Evolutionary conservation across 2,888 invertebrate species (phyloP).

Genomic region (Drosophila mimica): DNA sequence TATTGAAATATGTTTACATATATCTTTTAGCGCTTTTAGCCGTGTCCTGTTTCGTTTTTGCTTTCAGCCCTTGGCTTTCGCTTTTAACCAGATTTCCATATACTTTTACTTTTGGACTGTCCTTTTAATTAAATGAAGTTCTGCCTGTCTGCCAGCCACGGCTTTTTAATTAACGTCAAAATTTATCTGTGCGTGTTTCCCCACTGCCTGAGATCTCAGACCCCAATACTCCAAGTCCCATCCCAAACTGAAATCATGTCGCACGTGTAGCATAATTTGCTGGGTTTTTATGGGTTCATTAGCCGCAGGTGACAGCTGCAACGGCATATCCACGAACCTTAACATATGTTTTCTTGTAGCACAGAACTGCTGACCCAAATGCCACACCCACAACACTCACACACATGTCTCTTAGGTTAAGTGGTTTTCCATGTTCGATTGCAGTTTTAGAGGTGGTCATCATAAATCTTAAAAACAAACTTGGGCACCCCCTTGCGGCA

Average conservation of each 20-base stretch:
- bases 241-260: slow-evolving; percentile 52
- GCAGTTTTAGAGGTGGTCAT: slow-evolving; percentile 66
- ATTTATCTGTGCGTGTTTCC: slow-evolving; percentile 68
- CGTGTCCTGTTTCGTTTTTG: slow-evolving; percentile 37
- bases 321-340: slow-evolving; percentile 14
- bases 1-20: slow-evolving; percentile 77
- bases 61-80: slow-evolving; percentile 30
- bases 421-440: slow-evolving; percentile 77
- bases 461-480: slow-evolving; percentile 68
- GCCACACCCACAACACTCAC: slow-evolving; percentile 47
- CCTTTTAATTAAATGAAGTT: slow-evolving; percentile 66
- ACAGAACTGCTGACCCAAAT: slow-evolving; percentile 58
- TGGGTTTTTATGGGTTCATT: slow-evolving; percentile 74
- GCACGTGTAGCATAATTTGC: slow-evolving; percentile 75
- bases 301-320: slow-evolving; percentile 66
- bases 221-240: neutral
- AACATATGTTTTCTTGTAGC: slow-evolving; percentile 24
- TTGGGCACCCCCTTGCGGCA: slow-evolving; percentile 32
- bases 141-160: slow-evolving; percentile 24
- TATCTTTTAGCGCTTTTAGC: slow-evolving; percentile 55
- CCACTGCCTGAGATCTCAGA: neutral
- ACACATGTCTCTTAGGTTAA: slow-evolving; percentile 46
- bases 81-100: slow-evolving; percentile 57
- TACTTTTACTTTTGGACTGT: slow-evolving; percentile 30
- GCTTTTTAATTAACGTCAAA: slow-evolving; percentile 71